phyloP scores from a whole-genome alignment of 1,140 invertebrate species.

The Drosophila ercepeae region DNA sequence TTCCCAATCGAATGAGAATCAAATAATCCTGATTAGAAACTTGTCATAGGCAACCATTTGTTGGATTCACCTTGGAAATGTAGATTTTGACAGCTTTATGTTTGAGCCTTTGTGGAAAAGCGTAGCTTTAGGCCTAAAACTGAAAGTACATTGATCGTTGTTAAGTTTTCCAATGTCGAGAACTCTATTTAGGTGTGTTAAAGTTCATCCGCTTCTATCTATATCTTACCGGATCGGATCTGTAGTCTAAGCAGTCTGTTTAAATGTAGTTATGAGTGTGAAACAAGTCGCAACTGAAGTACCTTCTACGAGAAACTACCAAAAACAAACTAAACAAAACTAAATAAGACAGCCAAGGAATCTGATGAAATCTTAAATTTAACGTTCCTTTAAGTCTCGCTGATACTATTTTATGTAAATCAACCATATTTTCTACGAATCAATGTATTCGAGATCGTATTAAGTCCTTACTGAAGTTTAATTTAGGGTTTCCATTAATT shows the following conservation, averaged over 20 bases:
- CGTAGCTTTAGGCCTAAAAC: conserved; percentile 55
- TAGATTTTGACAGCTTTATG: conserved; percentile 56
- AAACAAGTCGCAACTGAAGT: conserved; percentile 76
- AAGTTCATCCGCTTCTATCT: conserved; percentile 40
- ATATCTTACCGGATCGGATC: conserved; percentile 21
- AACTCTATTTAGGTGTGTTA: conserved; percentile 57
- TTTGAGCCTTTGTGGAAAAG: conserved; percentile 52
- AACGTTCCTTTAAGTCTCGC: conserved; percentile 55
- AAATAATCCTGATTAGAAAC: background rate
- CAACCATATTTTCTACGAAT: conserved; percentile 40
- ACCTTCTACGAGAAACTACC: conserved; percentile 60
- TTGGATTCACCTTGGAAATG: background rate
- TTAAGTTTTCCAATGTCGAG: conserved; percentile 61
- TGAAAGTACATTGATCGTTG: conserved; percentile 39
- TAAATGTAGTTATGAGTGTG: conserved; percentile 28
- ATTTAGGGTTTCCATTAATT: conserved; percentile 26
- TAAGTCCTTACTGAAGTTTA: conserved; percentile 8
- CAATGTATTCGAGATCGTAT: conserved; percentile 24
- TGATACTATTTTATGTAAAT: conserved; percentile 20
- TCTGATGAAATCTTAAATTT: conserved; percentile 26
- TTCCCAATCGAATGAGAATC: background rate
- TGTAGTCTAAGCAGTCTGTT: conserved; percentile 18
- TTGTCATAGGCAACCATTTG: background rate
- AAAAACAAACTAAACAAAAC: conserved; percentile 31
- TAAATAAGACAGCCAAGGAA: conserved; percentile 24